phyloP scores from a whole-genome alignment of 1,140 invertebrate genomes.

The Trinorchestia longiramus region DNA sequence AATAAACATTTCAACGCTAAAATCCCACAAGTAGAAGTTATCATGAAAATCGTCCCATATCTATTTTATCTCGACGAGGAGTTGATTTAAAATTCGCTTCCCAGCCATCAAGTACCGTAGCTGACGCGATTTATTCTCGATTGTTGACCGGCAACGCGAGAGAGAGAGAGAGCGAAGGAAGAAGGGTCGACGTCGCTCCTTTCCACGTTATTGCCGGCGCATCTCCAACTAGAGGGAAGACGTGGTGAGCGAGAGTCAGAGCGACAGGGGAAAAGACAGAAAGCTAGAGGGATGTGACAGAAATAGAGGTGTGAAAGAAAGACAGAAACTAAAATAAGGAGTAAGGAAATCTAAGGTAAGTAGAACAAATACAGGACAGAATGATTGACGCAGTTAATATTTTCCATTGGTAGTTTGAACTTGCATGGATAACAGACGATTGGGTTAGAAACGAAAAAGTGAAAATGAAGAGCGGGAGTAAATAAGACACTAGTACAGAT shows the following conservation, averaged over 20 bases:
- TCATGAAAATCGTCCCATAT: neutral
- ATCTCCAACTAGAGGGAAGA: neutral
- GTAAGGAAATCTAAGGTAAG: neutral
- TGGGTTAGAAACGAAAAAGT: neutral
- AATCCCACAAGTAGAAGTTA: neutral
- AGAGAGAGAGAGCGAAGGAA: neutral
- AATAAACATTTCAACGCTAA: neutral
- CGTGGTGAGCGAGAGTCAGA: neutral
- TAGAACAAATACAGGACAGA: neutral
- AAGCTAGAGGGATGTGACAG: neutral
- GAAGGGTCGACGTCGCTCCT: neutral
- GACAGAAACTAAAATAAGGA: neutral
- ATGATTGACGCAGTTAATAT: neutral
- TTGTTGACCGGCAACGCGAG: neutral
- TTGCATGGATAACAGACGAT: neutral
- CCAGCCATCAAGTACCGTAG: constrained; percentile 2
- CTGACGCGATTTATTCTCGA: constrained; percentile 18
- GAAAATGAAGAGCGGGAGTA: neutral
- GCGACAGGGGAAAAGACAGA: neutral
- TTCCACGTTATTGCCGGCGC: constrained; percentile 18
- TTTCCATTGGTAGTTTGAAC: neutral
- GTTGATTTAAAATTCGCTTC: constrained; percentile 26
- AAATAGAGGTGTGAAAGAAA: neutral
- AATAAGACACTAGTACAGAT: too few species aligned
- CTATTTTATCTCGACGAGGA: neutral